A percentile compares a stretch with the other conserved stretches of the same genome.
Conservation (phyloP, 2,113 vertebrate genomes). For the Leucopsar rothschildi region DNA sequence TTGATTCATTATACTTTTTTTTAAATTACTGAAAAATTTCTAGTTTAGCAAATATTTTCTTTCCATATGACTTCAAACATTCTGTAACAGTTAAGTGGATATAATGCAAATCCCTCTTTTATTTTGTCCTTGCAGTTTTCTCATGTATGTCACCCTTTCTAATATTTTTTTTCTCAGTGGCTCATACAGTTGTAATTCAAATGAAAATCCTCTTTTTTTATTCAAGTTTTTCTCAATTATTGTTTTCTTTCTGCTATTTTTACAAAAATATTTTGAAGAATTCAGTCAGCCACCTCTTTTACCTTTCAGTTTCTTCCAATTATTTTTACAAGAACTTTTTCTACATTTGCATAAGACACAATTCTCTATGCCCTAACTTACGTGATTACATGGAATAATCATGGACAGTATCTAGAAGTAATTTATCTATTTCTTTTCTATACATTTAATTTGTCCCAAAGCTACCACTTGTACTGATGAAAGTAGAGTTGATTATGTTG, state of each 20-base stretch:
- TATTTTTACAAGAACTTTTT: background rate
- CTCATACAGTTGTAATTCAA: background rate
- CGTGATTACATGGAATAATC: background rate
- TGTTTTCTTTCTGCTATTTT: background rate
- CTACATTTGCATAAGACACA: background rate
- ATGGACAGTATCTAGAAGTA: background rate
- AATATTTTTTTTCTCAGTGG: background rate
- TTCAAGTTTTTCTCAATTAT: background rate
- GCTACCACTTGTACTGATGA: background rate
- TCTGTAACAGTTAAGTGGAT: background rate
- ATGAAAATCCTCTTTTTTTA: background rate
- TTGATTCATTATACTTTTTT: background rate
- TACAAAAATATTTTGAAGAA: background rate
- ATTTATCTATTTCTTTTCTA: background rate
- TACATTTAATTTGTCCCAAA: background rate
- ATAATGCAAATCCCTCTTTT: background rate
- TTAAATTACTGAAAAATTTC: background rate
- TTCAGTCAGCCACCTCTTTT: background rate
- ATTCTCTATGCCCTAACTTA: background rate
- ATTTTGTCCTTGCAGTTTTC: background rate
- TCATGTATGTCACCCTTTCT: background rate
- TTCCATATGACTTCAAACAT: background rate
- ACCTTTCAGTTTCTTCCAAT: background rate
- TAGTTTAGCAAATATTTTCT: background rate
- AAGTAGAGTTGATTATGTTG: background rate